Conservation (phyloP, 2,797 vertebrate species). For the Coreius guichenoti region DNA sequence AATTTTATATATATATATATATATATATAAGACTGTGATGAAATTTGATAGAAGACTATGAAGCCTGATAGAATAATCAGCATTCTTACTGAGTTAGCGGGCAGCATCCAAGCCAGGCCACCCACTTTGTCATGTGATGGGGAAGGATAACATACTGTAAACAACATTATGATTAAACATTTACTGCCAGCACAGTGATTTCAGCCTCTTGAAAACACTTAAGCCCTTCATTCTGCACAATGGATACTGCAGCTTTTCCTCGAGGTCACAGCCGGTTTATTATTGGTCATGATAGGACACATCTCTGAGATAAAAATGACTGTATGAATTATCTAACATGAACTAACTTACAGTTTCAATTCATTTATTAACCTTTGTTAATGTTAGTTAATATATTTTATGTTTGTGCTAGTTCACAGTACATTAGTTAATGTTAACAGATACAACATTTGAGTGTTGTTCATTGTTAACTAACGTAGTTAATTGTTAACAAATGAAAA, state of each 20-base stretch:
- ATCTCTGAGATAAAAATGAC: background rate
- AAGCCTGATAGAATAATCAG: background rate
- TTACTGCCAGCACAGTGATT: slow-evolving; percentile 25
- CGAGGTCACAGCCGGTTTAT: background rate
- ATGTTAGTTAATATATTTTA: background rate
- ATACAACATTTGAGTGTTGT: background rate
- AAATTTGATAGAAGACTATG: background rate
- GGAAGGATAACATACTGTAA: slow-evolving; percentile 61
- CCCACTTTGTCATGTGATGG: slow-evolving; percentile 25
- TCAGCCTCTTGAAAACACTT: background rate
- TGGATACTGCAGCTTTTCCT: background rate
- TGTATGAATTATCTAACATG: background rate
- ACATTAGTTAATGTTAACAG: background rate
- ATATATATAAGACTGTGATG: background rate
- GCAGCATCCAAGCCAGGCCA: background rate
- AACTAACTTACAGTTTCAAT: background rate
- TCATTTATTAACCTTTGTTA: background rate
- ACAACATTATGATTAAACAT: slow-evolving; percentile 17
- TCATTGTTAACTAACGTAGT: background rate
- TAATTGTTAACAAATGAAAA: background rate
- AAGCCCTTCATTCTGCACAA: background rate
- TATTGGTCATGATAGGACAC: background rate
- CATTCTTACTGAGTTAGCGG: background rate
- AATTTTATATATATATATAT: background rate
- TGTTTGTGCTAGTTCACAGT: background rate